Evolutionary conservation across 2,797 vertebrate genomes (phyloP).

Genomic region (Sciaenops ocellatus): DNA sequence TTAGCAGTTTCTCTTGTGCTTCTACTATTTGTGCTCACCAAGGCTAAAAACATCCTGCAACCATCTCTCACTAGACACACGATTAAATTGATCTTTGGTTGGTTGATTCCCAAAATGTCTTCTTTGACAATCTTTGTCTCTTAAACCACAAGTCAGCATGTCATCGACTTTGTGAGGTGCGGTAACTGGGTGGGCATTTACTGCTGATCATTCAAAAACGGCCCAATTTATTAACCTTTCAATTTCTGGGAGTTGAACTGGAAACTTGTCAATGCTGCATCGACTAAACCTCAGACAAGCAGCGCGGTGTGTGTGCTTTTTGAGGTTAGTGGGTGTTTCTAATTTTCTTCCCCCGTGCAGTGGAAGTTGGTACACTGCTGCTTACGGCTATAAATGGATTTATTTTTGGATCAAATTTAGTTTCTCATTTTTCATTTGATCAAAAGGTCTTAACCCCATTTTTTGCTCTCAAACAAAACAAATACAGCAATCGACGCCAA

Average conservation of each 20-base stretch:
- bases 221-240: conserved; percentile 52
- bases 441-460: conserved; percentile 19
- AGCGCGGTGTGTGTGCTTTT: conserved; percentile 26
- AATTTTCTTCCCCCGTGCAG: conserved; percentile 37
- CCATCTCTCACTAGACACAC: background rate
- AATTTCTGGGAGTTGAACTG: conserved; percentile 39
- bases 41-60: background rate
- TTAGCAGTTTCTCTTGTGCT: background rate
- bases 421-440: conserved; percentile 44
- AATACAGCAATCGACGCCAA: conserved; percentile 5
- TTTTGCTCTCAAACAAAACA: conserved; percentile 18
- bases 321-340: conserved; percentile 49
- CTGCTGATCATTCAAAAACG: conserved; percentile 43
- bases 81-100: conserved; percentile 5
- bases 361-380: conserved; percentile 18
- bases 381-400: conserved; percentile 22
- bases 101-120: conserved; percentile 16
- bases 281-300: conserved; percentile 39
- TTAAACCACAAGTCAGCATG: conserved; percentile 25
- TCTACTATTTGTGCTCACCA: background rate
- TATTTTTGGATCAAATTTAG: conserved; percentile 40
- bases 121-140: conserved; percentile 13
- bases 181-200: conserved; percentile 28
- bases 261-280: conserved; percentile 55
- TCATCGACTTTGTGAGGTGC: conserved; percentile 12